Base-by-base conservation (phyloP, 2,888 invertebrate genomes). In the Oscheius sp. region DNA sequence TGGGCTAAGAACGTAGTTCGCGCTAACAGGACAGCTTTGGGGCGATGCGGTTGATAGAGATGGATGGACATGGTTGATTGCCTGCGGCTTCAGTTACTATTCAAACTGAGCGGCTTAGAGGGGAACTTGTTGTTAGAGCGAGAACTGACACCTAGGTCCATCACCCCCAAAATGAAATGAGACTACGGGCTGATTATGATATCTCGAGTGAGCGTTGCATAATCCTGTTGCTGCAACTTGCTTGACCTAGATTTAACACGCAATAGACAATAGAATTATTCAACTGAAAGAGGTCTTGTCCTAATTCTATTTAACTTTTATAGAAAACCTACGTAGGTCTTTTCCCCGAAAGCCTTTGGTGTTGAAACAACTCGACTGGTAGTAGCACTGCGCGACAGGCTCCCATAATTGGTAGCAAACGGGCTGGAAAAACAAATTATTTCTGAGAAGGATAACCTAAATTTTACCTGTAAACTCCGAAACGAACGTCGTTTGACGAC, bases 271-370 rank as follows among this genome's bases (percentile, higher is more conserved):
- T 55, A 34, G 55, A 37, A n/a, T 55, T 33, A 55, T 31, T 25
- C 23, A 48, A 48, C 25, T 20, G 25, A 23, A 42, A 15, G 5
- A 42, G 25, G 48, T 20, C 25, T n/a, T n/a, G n/a, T n/a, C n/a
- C 20, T 48, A 48, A 48, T 48, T 48, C 25, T n/a, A 4, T 12
- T 17, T 15, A 25, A 29, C 29, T 37, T 57, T 34, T 37, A n/a
- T 12, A 10, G 27, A 53, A 61, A 68, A 76, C 76, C 70, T 50
- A 76, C 76, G 55, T 76, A 76, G 29, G 73, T 74, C 70, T 71
- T 76, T 68, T 76, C 76, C 10, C 76, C 76, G 55, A 76, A 76
- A 39, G 76, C 76, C 53, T 65, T 65, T 17, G 65, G 52, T n/a
- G 61, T 27, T 29, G 27, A n/a, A 25, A 15, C 64, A 27, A 65